phyloP scores from a whole-genome alignment of 1,140 invertebrate species.

The Aphidius ervi region DNA sequence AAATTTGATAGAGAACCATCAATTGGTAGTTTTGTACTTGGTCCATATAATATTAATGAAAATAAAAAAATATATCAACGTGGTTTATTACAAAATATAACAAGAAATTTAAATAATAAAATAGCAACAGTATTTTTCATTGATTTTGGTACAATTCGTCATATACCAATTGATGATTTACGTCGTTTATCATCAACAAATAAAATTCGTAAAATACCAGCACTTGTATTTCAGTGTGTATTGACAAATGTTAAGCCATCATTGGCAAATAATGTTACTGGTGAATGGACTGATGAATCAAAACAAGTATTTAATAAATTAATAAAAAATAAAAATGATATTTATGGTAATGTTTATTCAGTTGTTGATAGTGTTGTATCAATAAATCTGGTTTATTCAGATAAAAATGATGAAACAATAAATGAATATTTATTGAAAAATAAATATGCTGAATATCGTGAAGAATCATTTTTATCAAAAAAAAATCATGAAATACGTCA shows the following conservation, averaged over 20 bases:
- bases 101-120: too few relatives aligned
- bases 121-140: constrained; percentile 63
- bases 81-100: constrained; percentile 36
- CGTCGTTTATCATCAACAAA: constrained; percentile 21
- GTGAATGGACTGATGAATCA: constrained; percentile 60
- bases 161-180: constrained; percentile 37
- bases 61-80: constrained; percentile 39
- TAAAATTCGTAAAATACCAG: constrained; percentile 41
- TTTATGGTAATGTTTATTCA: constrained; percentile 66
- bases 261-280: constrained; percentile 52
- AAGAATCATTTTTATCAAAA: constrained; percentile 72
- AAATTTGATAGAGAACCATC: constrained; percentile 14
- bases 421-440: constrained; percentile 62
- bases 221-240: constrained; percentile 69
- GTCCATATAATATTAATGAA: constrained; percentile 33
- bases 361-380: constrained; percentile 68
- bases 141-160: constrained; percentile 69
- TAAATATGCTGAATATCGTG: constrained; percentile 60
- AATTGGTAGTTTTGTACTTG: constrained; percentile 37
- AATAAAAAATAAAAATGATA: constrained; percentile 22
- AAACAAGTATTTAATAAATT: constrained; percentile 52
- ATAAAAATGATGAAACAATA: constrained; percentile 28
- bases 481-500: constrained; percentile 54
- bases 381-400: constrained; percentile 57
- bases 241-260: constrained; percentile 66